These are phyloP conservation scores for Amphibalanus amphitrite DNA, from an alignment of 1,140 invertebrate genomes.

Conservation along the genomic window DNA sequence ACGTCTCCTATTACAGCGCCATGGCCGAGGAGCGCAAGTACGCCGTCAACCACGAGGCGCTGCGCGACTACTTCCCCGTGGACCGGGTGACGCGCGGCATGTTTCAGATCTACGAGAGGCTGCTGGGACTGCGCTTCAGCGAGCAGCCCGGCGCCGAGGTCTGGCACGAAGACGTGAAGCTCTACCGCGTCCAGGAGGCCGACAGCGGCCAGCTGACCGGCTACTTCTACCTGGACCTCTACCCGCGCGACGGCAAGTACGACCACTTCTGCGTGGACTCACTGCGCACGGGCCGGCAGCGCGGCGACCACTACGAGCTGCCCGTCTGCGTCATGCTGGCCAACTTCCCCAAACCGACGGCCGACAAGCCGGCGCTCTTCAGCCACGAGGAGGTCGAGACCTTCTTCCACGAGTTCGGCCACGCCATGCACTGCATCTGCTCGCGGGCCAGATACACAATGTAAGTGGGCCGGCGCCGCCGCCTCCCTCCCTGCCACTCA, in stretches of 20 bases:
- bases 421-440: constrained; percentile 38
- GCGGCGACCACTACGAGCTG: constrained; percentile 22
- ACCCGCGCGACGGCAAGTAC: constrained; percentile 37
- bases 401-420: constrained; percentile 40
- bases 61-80: constrained; percentile 34
- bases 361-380: constrained; percentile 32
- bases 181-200: constrained; percentile 32
- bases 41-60: constrained; percentile 32
- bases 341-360: constrained; percentile 36
- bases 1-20: constrained; percentile 33
- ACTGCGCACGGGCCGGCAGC: background rate
- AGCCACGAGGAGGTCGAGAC: constrained; percentile 38
- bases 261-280: constrained; percentile 22
- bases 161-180: constrained; percentile 35
- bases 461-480: background rate
- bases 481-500: too few species aligned
- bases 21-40: constrained; percentile 33
- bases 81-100: constrained; percentile 32
- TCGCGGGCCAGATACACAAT: constrained; percentile 27
- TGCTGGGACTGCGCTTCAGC: constrained; percentile 32
- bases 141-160: constrained; percentile 26
- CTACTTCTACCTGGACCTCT: constrained; percentile 37
- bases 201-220: constrained; percentile 27
- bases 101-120: constrained; percentile 33
- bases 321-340: constrained; percentile 34